Evolutionary conservation across 2,113 vertebrate species (phyloP).

Genomic region (Nothoprocta pentlandii): DNA sequence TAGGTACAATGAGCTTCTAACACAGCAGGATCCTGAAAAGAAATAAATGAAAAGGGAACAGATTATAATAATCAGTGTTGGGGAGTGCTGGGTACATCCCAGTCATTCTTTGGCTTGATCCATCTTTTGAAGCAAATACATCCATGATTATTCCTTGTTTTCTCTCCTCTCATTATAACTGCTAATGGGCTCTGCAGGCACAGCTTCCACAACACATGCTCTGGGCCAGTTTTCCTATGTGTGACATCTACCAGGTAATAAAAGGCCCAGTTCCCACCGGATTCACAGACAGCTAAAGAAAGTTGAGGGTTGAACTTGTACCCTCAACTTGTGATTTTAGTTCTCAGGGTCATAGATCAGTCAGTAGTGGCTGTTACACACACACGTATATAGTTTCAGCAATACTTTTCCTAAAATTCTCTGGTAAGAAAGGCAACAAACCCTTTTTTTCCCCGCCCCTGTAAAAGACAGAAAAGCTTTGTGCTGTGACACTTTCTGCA

Average conservation of each 20-base stretch:
- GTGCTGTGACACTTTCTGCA: neutral
- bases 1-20: constrained; percentile 57
- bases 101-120: neutral
- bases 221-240: neutral
- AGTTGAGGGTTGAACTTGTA: neutral
- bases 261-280: neutral
- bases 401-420: neutral
- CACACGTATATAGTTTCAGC: neutral
- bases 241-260: neutral
- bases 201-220: neutral
- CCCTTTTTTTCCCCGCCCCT: too few species aligned
- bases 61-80: neutral
- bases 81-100: neutral
- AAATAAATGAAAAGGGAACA: neutral
- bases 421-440: neutral
- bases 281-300: neutral
- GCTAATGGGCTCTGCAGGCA: neutral
- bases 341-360: neutral
- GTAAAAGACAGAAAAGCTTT: neutral
- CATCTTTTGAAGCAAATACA: neutral
- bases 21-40: constrained; percentile 53
- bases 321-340: neutral
- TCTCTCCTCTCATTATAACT: neutral
- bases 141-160: neutral
- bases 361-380: neutral